Base-by-base conservation (phyloP, 2,888 invertebrate genomes). In the Drosophila pseudotalamancana region DNA sequence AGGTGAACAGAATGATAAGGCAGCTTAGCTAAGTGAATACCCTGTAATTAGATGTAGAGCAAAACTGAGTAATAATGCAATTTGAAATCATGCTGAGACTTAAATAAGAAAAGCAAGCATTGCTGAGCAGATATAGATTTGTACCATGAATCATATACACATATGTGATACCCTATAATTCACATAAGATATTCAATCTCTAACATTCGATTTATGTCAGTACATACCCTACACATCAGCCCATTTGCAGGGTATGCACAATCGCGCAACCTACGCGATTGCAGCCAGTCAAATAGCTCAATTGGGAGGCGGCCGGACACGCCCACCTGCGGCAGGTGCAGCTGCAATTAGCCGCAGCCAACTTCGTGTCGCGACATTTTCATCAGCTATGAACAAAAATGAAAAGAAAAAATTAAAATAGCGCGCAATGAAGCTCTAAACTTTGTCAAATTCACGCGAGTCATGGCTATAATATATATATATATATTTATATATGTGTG, bases 361-460 rank as follows among this genome's bases (percentile, higher is more conserved):
- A 70, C 55, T 77, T 81, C 82, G 82, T 81, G 82, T 70, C 59
- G 67, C 73, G 65, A 75, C 63, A 71, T 62, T 67, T 61, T 56
- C 39, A 35, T 34, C 50, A 23, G 16, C 32, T 29, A 11, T 16
- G 16, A 12, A 25, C 9, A 25, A 35, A 43, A 29, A 29, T 8
- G 25, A 25, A 3, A 3, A 25, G 25, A 25, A 25, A 3, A 25
- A 25, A 9, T 6, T 6, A 29, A 18, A 31, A 45, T 1, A 12
- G 54, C 40, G 49, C 77, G 85, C 82, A 89, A 89, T 88, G 83
- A 88, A 85, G 90, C 84, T 84, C 89, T 89, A 89, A 89, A 90
- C 90, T 89, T 90, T 89, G 80, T 88, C 89, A 89, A 90, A 90
- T 89, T 89, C 90, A 90, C 89, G 90, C 90, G 88, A 89, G 50